Base-by-base conservation (phyloP, 2,888 invertebrate species). In the Synergus umbraculus region DNA sequence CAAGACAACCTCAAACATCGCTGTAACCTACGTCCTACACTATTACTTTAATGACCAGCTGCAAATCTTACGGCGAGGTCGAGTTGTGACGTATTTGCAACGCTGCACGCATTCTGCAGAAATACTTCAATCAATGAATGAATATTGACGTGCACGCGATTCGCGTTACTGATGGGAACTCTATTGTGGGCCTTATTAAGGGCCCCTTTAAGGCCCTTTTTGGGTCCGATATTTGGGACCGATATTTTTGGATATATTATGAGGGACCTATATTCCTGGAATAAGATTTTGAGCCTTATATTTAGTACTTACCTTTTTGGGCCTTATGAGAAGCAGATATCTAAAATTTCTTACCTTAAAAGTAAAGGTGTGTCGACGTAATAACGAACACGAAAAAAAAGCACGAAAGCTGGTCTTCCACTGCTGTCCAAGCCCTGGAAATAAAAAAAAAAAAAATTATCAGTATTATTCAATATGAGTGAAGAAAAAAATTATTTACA, bases 281-380 rank as follows among this genome's bases (percentile, higher is more conserved):
- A 29, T 29, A 29, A 29, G 2, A 29, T 29, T 29, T 29, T 29
- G 29, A 29, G 29, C 29, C 29, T 29, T 29, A 29, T 29, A 29
- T 22, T 22, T 22, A 22, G 22, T 22, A 22, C 22, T 22, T 2
- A 22, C 22, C 22, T 22, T 22, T 22, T 29, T 29, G 29, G 29
- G 2, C 29, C 29, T 29, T 29, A 2, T 29, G 29, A 29, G 2
- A 29, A 1, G 0, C 29, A 29, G 29, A 2, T 29, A 29, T 29
- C 29, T 29, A 29, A 29, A 29, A 64, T 66, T 78, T 86, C 87
- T 92, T 91, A 94, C 94, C 97, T 96, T 90, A 98, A 94, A 85
- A 98, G 95, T 88, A 97, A 94, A 83, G 97, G 97, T 91, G 97
- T 97, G 93, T 98, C 98, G 89, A 98, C 96, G 93, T 98, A 98